Evolutionary conservation across 1,140 invertebrate genomes (phyloP).

Genomic region (Papilio polyxenes): DNA sequence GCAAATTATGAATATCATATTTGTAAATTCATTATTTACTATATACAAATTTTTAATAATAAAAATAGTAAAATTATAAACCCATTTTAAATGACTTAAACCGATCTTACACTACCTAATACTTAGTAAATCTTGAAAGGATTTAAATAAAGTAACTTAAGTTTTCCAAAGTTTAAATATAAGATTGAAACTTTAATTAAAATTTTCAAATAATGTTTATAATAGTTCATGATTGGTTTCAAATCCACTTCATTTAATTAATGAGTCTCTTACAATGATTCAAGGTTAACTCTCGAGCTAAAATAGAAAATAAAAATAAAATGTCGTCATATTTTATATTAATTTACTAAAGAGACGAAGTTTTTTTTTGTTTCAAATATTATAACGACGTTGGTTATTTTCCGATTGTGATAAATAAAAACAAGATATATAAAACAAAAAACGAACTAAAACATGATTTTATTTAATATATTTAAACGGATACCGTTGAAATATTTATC

Average conservation of each 20-base stretch:
- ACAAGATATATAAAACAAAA: too few relatives aligned
- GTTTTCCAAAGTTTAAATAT: background rate
- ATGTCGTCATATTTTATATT: too few relatives aligned
- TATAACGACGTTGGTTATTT: too few relatives aligned
- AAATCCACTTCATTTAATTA: slow-evolving; percentile 1
- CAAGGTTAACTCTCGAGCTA: background rate
- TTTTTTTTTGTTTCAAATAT: too few relatives aligned
- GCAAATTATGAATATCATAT: too few relatives aligned
- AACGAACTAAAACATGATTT: background rate
- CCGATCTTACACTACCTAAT: background rate
- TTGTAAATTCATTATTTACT: too few relatives aligned
- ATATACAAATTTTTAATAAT: too few relatives aligned
- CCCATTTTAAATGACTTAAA: too few relatives aligned
- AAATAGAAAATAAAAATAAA: background rate
- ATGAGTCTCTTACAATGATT: background rate
- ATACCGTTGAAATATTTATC: slow-evolving; percentile 3
- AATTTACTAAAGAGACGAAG: too few relatives aligned
- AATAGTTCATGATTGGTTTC: background rate
- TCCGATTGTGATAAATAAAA: background rate
- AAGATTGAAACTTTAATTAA: background rate
- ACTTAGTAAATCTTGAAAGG: background rate
- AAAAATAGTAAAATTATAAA: too few relatives aligned
- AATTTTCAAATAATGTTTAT: background rate
- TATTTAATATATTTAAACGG: slow-evolving; percentile 2
- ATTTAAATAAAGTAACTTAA: background rate